These are phyloP conservation scores for Adelges cooleyi DNA, from an alignment of 1,140 invertebrate species.

Conservation along the genomic window DNA sequence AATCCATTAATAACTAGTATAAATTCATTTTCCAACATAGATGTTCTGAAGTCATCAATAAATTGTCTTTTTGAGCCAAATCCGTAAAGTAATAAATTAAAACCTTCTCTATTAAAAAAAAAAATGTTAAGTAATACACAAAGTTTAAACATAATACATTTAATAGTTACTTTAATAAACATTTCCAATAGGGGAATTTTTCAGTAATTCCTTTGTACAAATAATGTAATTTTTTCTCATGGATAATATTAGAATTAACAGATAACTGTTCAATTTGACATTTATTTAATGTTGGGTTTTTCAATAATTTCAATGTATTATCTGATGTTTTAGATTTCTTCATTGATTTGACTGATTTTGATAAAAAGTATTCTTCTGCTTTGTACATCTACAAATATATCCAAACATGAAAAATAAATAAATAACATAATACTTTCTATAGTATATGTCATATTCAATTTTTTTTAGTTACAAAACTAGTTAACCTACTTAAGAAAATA, in stretches of 20 bases:
- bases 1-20: conserved; percentile 82
- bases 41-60: conserved; percentile 60
- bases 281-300: neutral
- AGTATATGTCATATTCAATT: no score
- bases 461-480: no score
- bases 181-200: conserved; percentile 4
- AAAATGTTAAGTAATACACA: no score
- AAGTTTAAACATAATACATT: no score
- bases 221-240: neutral
- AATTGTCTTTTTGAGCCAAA: conserved; percentile 76
- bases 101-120: conserved; percentile 57
- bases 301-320: conserved; percentile 17
- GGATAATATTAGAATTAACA: neutral
- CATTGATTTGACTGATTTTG: conserved; percentile 38
- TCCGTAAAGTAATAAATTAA: conserved; percentile 75
- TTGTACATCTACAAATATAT: conserved; percentile 31
- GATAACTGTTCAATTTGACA: neutral
- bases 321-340: conserved; percentile 23
- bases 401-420: no score
- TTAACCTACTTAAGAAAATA: no score
- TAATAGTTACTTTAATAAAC: conserved; percentile 1
- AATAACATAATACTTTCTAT: no score
- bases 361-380: conserved; percentile 37
- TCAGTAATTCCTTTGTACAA: neutral
- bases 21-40: conserved; percentile 51